A percentile compares a stretch with the other conserved stretches of the same genome.
phyloP scores from a whole-genome alignment of 2,888 invertebrate species.

The Sthenelais limicola region DNA sequence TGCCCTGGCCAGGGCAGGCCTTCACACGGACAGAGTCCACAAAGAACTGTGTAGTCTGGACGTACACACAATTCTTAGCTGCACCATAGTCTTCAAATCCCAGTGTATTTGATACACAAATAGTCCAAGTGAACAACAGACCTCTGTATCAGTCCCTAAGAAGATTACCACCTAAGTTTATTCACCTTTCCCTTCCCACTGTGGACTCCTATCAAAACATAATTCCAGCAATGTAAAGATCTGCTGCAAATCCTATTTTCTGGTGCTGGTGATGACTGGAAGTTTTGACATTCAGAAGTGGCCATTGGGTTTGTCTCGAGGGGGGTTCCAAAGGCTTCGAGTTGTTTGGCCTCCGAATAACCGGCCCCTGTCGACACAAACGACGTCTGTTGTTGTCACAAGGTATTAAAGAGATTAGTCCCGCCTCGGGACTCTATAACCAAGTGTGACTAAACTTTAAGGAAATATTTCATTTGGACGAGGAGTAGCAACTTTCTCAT shows the following conservation, averaged over 20 bases:
- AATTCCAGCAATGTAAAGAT: constrained; percentile 35
- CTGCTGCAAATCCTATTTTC: constrained; percentile 31
- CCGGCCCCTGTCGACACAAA: background rate
- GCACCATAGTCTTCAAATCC: constrained; percentile 1
- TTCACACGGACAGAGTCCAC: too few species aligned
- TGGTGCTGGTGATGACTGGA: background rate
- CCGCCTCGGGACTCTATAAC: too few species aligned
- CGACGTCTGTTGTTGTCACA: constrained; percentile 22
- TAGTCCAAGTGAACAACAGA: background rate
- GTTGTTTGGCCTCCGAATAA: constrained; percentile 1
- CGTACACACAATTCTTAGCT: too few species aligned
- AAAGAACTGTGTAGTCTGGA: too few species aligned
- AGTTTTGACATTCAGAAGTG: constrained; percentile 31
- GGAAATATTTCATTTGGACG: too few species aligned
- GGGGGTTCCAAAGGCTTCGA: background rate
- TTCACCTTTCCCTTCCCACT: constrained; percentile 5
- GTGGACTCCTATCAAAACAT: constrained; percentile 29
- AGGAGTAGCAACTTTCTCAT: too few species aligned
- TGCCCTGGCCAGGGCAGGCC: too few species aligned
- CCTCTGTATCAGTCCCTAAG: constrained; percentile 21
- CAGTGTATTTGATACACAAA: constrained; percentile 36
- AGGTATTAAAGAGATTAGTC: constrained; percentile 32
- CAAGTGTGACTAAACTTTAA: too few species aligned
- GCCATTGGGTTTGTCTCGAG: constrained; percentile 21
- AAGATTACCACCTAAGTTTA: constrained; percentile 11